phyloP scores from a whole-genome alignment of 1,140 invertebrate genomes.

The Bicyclus anynana region DNA sequence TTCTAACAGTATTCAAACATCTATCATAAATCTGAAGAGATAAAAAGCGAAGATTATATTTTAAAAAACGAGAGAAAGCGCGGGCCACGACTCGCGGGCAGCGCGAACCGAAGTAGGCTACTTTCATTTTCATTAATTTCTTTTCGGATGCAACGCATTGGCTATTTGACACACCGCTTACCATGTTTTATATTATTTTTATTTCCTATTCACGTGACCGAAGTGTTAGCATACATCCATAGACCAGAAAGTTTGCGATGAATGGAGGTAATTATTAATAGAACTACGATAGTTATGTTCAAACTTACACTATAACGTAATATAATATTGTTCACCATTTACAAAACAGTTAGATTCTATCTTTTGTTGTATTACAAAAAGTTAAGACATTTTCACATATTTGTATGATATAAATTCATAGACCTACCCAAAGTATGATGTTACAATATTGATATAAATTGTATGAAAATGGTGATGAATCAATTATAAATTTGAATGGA shows the following conservation, averaged over 20 bases:
- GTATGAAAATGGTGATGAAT: too few species aligned
- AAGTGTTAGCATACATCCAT: neutral
- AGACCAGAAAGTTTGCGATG: neutral
- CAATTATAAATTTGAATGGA: too few species aligned
- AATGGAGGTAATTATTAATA: too few species aligned
- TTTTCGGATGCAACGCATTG: conserved; percentile 63
- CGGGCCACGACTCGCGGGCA: conserved; percentile 30
- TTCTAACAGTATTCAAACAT: neutral
- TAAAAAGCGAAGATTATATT: conserved; percentile 47
- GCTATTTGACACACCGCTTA: conserved; percentile 15
- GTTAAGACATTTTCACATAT: too few species aligned
- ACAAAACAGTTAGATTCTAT: too few species aligned
- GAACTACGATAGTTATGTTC: too few species aligned
- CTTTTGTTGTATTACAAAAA: too few species aligned
- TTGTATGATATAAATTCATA: too few species aligned
- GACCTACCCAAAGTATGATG: too few species aligned
- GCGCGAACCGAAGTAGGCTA: conserved; percentile 52
- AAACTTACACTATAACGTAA: too few species aligned
- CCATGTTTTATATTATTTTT: neutral
- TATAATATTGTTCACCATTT: too few species aligned
- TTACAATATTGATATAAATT: too few species aligned
- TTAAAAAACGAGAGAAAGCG: conserved; percentile 66
- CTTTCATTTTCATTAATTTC: conserved; percentile 76
- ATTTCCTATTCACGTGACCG: neutral
- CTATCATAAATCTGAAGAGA: conserved; percentile 19